Evolutionary conservation across 2,888 invertebrate genomes (phyloP).

Genomic region (Lochmaea crataegi): DNA sequence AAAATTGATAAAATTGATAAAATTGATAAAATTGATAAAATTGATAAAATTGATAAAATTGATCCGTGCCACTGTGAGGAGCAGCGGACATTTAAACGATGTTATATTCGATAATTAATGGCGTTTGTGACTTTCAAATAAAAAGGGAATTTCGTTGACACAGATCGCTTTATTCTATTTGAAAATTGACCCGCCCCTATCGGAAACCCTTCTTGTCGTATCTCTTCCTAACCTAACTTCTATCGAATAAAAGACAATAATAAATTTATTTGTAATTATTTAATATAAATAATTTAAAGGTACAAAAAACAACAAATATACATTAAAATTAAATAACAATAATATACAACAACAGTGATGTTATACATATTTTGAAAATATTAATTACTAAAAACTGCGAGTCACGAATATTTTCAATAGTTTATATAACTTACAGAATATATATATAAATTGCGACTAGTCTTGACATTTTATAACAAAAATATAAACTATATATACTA

Average conservation of each 20-base stretch:
- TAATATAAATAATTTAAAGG: not conserved
- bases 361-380: not conserved
- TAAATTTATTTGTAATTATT: not conserved
- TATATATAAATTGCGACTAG: constrained; percentile 36
- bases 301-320: constrained; percentile 1
- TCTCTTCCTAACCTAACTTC: too few species aligned
- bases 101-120: too few species aligned
- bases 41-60: too few species aligned
- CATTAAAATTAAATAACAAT: constrained; percentile 6
- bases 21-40: too few species aligned
- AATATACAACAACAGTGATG: constrained; percentile 2
- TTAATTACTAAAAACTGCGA: not conserved
- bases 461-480: constrained; percentile 39
- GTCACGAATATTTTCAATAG: not conserved
- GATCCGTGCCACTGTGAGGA: too few species aligned
- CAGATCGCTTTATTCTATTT: too few species aligned
- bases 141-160: too few species aligned
- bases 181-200: too few species aligned
- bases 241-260: not conserved
- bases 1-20: too few species aligned
- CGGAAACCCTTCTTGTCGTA: too few species aligned
- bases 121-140: too few species aligned
- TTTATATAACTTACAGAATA: not conserved
- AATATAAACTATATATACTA: not conserved
- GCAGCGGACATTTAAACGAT: too few species aligned